Evolutionary conservation across 2,113 vertebrate genomes (phyloP), one percentile per base, ranked within the genome.

Genomic region (Lethenteron reissneri): DNA sequence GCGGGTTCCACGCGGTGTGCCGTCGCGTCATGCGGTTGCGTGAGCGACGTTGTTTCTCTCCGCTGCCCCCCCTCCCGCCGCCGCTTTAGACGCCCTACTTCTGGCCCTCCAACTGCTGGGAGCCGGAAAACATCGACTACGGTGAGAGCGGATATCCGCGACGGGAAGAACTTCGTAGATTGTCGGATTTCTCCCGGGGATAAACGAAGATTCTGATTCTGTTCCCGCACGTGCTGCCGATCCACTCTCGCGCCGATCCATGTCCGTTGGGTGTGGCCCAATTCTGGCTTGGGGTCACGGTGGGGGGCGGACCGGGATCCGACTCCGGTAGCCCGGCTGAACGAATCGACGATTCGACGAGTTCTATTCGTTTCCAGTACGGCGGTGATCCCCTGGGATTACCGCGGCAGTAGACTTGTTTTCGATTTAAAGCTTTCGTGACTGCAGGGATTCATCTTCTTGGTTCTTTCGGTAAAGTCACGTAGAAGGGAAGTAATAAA

Each of bases 101-200:
- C 84, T 96, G 92, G 90, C 90, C 90, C 76, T 95, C 90, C 76
- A 95, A 95, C 80, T 95, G 89, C 81, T 95, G 91, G 91, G 92
- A 97, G 81, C 90, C 91, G 58, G 90, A 97, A 86, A 94, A 97
- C 78, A 97, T 89, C 78, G 92, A 97, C 79, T 95, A 97, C 77
- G 91, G 92, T 96, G 76, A 85, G 86, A 83, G n/a, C n/a, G 11
- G 14, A 64, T 14, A 64, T 15, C 17, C 14, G 14, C 14, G 14
- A 64, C 14, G 14, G 14, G 60, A 64, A 64, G 9, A n/a, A 11
- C 64, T 10, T 10, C 11, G n/a, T 68, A 17, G 10, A n/a, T 11
- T 2, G 25, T 68, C 64, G 25, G 11, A 68, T 17, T 17, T 25
- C 25, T 68, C 25, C 64, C n/a, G 2, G n/a, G 64, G 3, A 25